phyloP scores from a whole-genome alignment of 2,113 vertebrate genomes.

The human region DNA sequence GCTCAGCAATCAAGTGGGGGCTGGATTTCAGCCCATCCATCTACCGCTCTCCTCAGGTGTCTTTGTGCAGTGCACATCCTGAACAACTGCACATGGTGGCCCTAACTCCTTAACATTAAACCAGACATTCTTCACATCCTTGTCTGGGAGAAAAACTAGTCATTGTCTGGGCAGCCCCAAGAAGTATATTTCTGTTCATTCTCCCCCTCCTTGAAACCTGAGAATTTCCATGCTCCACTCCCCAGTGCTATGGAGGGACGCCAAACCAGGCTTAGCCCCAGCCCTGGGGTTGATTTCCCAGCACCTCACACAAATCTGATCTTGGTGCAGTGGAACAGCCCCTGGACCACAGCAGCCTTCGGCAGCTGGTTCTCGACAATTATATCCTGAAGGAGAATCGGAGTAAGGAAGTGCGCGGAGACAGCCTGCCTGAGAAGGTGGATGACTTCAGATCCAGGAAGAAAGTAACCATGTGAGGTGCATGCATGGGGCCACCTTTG shows the following conservation, averaged over 20 bases:
- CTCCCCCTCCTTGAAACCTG: not conserved
- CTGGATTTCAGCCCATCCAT: not conserved
- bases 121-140: not conserved
- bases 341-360: conserved; percentile 46
- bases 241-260: not conserved
- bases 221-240: not conserved
- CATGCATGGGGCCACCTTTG: accelerated
- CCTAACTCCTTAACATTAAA: not conserved
- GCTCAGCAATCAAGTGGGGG: not conserved
- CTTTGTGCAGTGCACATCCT: not conserved
- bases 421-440: accelerated
- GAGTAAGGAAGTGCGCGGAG: accelerated
- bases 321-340: conserved; percentile 70
- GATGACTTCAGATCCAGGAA: accelerated
- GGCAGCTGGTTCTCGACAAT: conserved; percentile 42
- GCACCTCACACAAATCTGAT: not conserved
- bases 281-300: not conserved
- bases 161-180: not conserved
- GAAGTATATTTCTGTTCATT: not conserved
- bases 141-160: not conserved
- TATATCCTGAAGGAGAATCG: accelerated
- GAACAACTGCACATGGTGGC: not conserved
- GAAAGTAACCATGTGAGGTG: accelerated
- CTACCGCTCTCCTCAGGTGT: not conserved
- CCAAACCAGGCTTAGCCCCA: not conserved